Base-by-base conservation (phyloP, 2,888 invertebrate genomes). In the Daptonema setosum region DNA sequence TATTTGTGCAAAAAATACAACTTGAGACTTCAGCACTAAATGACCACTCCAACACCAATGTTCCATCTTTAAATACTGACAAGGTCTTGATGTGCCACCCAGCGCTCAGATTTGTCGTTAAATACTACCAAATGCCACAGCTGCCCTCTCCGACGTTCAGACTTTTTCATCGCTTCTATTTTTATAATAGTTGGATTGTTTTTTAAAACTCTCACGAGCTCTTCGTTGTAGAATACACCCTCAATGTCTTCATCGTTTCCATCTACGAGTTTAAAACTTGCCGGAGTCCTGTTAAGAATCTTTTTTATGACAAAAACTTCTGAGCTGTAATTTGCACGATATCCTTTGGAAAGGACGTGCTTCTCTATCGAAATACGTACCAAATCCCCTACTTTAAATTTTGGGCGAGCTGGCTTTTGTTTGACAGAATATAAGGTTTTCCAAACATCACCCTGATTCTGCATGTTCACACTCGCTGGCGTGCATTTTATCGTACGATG, bases 201-300 rank as follows among this genome's bases (percentile, higher is more conserved):
- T 17, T 55, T 29, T 14, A 5, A 11, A 11, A 30, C 30, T 2
- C n/a, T 22, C 25, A 43, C 43, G 14, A 55, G 25, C 20, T 55
- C 48, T 5, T 50, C 26, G 17, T 50, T 29, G 29, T 55, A 55
- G 24, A 55, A 55, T 5, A 43, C 24, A 5, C 55, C 55, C 14
- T 55, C 24, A 8, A 55, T 25, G 2, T 47, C 50, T 28, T 50
- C 55, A 26, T 22, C 55, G 22, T 47, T 11, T 17, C 26, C n/a
- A 28, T 55, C 55, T 29, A 26, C 45, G 3, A 55, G 20, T n/a
- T 29, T 55, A 22, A 50, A 55, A 2, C 26, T 28, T 5, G 50
- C 48, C 2, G 30, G 45, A 3, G 28, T n/a, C 22, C 45, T 45
- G 45, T 30, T n/a, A n/a, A 28, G 14, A 11, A 26, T 11, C 28